Conservation (phyloP, 2,113 vertebrate species). For the Sceloporus undulatus region DNA sequence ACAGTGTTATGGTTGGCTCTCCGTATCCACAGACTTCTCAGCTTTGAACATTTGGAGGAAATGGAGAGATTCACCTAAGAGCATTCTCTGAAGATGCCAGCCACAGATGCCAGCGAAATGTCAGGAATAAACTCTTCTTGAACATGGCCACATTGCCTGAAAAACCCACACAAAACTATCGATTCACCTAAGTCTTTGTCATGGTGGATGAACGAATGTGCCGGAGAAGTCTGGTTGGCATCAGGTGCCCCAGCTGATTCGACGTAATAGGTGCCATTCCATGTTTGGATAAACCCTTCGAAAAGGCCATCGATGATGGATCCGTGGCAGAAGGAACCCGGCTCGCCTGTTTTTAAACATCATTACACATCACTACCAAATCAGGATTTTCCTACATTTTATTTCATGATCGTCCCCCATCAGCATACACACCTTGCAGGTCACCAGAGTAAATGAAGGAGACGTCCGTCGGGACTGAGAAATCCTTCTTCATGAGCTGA, state of each 20-base stretch:
- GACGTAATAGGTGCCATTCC: conserved; percentile 81
- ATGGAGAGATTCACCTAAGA: too few species aligned
- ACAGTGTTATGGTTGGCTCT: too few species aligned
- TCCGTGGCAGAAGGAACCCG: conserved; percentile 80
- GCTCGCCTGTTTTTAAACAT: conserved; percentile 72
- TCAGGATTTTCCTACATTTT: background rate
- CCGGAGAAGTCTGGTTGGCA: conserved; percentile 40
- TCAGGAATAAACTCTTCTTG: too few species aligned
- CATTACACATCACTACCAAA: background rate
- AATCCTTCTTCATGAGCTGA: conserved; percentile 60
- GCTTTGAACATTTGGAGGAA: too few species aligned
- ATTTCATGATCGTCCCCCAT: too few species aligned
- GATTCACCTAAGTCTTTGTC: conserved; percentile 82
- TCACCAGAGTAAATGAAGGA: conserved; percentile 82
- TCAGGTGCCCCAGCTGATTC: conserved; percentile 71
- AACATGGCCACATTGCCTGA: too few species aligned
- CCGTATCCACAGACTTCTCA: too few species aligned
- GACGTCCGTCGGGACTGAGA: conserved; percentile 64
- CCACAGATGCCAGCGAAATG: too few species aligned
- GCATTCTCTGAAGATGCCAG: too few species aligned
- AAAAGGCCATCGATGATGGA: conserved; percentile 82
- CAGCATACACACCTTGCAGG: conserved; percentile 73
- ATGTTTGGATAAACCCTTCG: conserved; percentile 81
- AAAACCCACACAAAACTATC: too few species aligned
- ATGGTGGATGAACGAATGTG: conserved; percentile 85